These are phyloP conservation scores for Narcine bancroftii DNA, from an alignment of 2,113 vertebrate species.

Conservation along the genomic window DNA sequence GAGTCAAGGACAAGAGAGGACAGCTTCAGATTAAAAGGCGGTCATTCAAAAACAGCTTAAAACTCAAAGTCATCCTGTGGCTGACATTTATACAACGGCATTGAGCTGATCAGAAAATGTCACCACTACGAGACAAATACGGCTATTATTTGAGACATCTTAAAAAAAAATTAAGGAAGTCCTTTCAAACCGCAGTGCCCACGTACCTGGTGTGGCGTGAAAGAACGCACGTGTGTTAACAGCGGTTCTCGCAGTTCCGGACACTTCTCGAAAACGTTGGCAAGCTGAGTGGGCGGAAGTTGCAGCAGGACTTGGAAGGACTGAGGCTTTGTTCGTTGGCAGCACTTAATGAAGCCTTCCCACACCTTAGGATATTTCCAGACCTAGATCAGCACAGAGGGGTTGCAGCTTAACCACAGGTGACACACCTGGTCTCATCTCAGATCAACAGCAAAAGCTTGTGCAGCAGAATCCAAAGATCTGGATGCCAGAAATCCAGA, in stretches of 20 bases:
- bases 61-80: no score
- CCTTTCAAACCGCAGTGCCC: no score
- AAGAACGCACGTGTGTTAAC: slow-evolving; percentile 73
- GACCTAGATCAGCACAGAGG: slow-evolving; percentile 56
- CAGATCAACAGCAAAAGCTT: no score
- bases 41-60: no score
- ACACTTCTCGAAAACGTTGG: slow-evolving; percentile 77
- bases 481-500: no score
- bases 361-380: slow-evolving; percentile 95
- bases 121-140: no score
- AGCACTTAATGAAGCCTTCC: slow-evolving; percentile 94
- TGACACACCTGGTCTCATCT: neutral
- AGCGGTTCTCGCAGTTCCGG: slow-evolving; percentile 80
- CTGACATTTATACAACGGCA: no score
- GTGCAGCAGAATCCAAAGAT: no score
- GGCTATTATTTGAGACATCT: neutral
- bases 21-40: no score
- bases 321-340: slow-evolving; percentile 85
- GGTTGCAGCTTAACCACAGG: neutral
- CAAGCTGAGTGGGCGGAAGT: slow-evolving; percentile 72
- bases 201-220: slow-evolving; percentile 78
- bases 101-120: no score
- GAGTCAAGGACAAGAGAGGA: no score
- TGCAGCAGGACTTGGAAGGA: slow-evolving; percentile 85
- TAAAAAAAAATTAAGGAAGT: neutral